phyloP scores from a whole-genome alignment of 2,888 invertebrate species.

The Lochmaea crataegi region DNA sequence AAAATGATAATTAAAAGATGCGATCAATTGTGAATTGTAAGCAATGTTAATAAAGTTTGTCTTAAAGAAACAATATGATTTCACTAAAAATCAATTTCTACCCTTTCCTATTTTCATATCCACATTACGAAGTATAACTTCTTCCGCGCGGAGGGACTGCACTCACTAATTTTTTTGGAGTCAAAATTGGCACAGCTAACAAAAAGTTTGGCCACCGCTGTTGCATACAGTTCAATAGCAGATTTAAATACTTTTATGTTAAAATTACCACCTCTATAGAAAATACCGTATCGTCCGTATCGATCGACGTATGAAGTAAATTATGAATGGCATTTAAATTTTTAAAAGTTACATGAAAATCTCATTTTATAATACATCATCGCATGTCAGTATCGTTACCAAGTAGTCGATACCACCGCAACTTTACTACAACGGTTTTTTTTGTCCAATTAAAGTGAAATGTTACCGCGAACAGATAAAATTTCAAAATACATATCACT shows the following conservation, averaged over 20 bases:
- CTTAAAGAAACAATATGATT: too few species aligned
- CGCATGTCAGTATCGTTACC: slow-evolving; percentile 17
- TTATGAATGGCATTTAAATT: not conserved
- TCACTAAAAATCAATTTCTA: too few species aligned
- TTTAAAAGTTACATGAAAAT: not conserved
- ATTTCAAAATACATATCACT: slow-evolving; percentile 10
- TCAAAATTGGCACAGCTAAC: too few species aligned
- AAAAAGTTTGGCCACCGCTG: too few species aligned
- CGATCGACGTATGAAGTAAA: not conserved
- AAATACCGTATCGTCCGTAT: not conserved
- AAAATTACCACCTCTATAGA: not conserved
- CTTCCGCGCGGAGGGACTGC: too few species aligned
- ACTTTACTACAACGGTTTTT: slow-evolving; percentile 13
- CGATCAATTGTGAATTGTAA: too few species aligned
- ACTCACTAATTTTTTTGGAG: too few species aligned
- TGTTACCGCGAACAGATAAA: slow-evolving; percentile 20
- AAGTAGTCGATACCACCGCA: slow-evolving; percentile 13
- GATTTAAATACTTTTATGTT: not conserved
- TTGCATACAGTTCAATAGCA: too few species aligned
- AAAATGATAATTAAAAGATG: too few species aligned
- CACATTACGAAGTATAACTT: too few species aligned
- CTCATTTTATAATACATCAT: slow-evolving; percentile 15
- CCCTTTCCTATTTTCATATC: too few species aligned
- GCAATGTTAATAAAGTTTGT: too few species aligned
- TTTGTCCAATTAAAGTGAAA: slow-evolving; percentile 25